A percentile compares a stretch with the other conserved stretches of the same genome.
These are phyloP conservation scores for Drosophila mulleri DNA, from an alignment of 2,888 invertebrate species.

Conservation along the genomic window DNA sequence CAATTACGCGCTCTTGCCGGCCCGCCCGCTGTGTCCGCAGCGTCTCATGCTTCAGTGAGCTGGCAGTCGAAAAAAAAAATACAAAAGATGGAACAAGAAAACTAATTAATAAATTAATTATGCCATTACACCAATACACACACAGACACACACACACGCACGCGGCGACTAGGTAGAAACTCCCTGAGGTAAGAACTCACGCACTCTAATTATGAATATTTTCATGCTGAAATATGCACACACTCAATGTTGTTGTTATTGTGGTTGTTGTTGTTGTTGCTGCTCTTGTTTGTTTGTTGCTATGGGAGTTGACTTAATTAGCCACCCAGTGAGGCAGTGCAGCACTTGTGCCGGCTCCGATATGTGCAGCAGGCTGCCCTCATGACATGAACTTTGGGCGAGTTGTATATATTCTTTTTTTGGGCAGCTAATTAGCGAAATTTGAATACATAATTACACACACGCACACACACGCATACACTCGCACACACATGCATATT, in stretches of 20 bases:
- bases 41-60: slow-evolving; percentile 58
- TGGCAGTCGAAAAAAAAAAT: slow-evolving; percentile 44
- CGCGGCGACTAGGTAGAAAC: background rate
- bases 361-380: slow-evolving; percentile 46
- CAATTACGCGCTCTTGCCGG: slow-evolving; percentile 62
- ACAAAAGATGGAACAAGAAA: slow-evolving; percentile 40
- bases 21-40: slow-evolving; percentile 49
- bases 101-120: slow-evolving; percentile 82
- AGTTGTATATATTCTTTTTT: slow-evolving; percentile 36
- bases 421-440: slow-evolving; percentile 70
- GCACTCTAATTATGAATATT: slow-evolving; percentile 81
- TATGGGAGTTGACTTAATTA: slow-evolving; percentile 78
- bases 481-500: slow-evolving; percentile 38
- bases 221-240: slow-evolving; percentile 74
- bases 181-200: slow-evolving; percentile 45
- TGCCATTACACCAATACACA: slow-evolving; percentile 73
- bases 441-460: slow-evolving; percentile 60
- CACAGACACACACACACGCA: slow-evolving; percentile 19
- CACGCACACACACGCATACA: background rate
- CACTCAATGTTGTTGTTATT: slow-evolving; percentile 43
- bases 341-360: slow-evolving; percentile 21
- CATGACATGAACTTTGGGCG: slow-evolving; percentile 29
- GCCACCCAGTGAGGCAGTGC: slow-evolving; percentile 62
- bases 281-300: slow-evolving; percentile 40
- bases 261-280: background rate